Evolutionary conservation across 1,140 invertebrate genomes (phyloP), one percentile per base, ranked within the genome.

Genomic region (Pseudomyrmex flavicornis): DNA sequence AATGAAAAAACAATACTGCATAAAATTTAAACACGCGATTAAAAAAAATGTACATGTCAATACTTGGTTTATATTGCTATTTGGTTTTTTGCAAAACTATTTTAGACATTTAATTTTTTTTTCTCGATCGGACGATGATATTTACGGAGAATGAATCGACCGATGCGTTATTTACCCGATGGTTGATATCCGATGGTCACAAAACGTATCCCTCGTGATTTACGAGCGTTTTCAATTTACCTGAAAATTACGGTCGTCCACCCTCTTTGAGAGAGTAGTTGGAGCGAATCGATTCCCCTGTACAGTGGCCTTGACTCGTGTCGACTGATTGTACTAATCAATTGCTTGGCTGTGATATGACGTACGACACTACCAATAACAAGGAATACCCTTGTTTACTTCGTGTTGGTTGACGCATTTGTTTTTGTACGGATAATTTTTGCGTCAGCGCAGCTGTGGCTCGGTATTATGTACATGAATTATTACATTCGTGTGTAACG

Each of bases 311-410:
- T 79, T 79, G 44, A 59, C 44, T 17, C 54, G 1, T 54, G 44
- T 5, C 20, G 4, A 70, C 70, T 59, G 15, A 17, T 26, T 12
- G 1, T 59, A 59, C 13, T 59, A 79, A 70, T 80, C 56, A 80
- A 26, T 56, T 44, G n/a, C 46, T 75, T 56, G 61, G 26, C 15
- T 44, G 48, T 48, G 44, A 15, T 17, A 12, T 52, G 17, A 74
- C 48, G 50, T 75, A 54, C n/a, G 17, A 4, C 9, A 75, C 0
- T 10, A 63, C 26, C 17, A 70, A 82, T 35, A 35, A 35, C 63
- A 63, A 75, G 50, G 46, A 75, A 75, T 75, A 35, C 35, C 54
- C 35, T 82, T 82, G 26, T 82, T 82, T 74, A 13, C 44, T 44
- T 82, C 54, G 44, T 15, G 44, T 20, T 48, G 20, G 8, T 54